Conservation (phyloP, 1,140 invertebrate genomes). For the Mizuhopecten yessoensis region DNA sequence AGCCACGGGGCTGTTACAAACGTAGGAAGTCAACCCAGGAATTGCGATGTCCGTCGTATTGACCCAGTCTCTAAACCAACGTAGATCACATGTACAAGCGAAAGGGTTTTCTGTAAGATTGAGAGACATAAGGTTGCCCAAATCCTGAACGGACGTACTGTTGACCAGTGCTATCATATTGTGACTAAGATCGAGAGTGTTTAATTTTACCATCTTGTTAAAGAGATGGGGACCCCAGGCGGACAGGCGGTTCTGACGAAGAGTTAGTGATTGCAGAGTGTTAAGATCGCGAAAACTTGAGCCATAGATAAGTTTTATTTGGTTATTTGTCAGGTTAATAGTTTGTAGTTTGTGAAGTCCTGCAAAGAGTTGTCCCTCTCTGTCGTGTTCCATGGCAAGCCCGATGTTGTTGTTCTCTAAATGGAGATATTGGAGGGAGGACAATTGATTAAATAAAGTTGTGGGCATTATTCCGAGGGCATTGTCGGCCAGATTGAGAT, state of each 20-base stretch:
- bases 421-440: constrained; percentile 64
- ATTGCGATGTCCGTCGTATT: constrained; percentile 65
- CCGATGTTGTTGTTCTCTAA: constrained; percentile 71
- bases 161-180: constrained; percentile 72
- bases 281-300: constrained; percentile 63
- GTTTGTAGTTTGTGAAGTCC: constrained; percentile 64
- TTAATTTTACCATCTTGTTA: constrained; percentile 46
- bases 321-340: constrained; percentile 68
- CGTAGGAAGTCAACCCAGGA: constrained; percentile 55
- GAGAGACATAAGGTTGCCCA: constrained; percentile 60
- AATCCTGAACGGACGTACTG: constrained; percentile 65
- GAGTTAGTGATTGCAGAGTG: constrained; percentile 59
- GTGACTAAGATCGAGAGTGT: constrained; percentile 66
- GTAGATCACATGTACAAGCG: constrained; percentile 73
- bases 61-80: constrained; percentile 76
- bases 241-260: constrained; percentile 68
- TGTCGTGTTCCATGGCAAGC: constrained; percentile 59
- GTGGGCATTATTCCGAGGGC: constrained; percentile 58
- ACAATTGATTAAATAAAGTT: constrained; percentile 59
- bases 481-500: constrained; percentile 72
- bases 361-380: constrained; percentile 58
- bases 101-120: constrained; percentile 73
- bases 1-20: constrained; percentile 66
- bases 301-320: constrained; percentile 60
- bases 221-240: constrained; percentile 68